Evolutionary conservation across 92 coral and sea anemone genomes (phyloP).

Genomic region (Epizoanthus scotinus): DNA sequence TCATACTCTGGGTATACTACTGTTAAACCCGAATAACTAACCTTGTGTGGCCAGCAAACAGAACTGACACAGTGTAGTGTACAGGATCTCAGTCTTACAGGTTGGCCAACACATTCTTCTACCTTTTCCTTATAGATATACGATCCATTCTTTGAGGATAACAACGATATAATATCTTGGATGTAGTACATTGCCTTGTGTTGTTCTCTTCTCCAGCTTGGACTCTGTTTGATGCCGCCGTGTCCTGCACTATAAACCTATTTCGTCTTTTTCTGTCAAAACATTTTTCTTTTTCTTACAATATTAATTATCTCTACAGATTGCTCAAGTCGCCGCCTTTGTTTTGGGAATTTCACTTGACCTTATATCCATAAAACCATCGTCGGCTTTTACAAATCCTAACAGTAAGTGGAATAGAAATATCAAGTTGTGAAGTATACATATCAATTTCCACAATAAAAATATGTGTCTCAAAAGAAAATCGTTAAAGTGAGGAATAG

Average conservation of each 20-base stretch:
- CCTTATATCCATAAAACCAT: conserved; percentile 67
- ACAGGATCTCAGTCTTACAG: no score
- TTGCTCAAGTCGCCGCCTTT: conserved; percentile 88
- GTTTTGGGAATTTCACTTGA: conserved; percentile 72
- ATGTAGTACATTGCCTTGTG: no score
- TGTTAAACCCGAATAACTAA: no score
- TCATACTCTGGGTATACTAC: no score
- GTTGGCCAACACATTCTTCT: no score
- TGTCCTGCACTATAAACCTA: not conserved
- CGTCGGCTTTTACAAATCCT: conserved; percentile 78
- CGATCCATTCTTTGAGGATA: no score
- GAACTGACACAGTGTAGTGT: no score
- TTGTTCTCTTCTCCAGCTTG: not conserved
- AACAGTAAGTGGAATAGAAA: conserved; percentile 48
- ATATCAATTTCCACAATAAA: not conserved
- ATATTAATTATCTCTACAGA: conserved; percentile 47
- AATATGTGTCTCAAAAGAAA: not conserved
- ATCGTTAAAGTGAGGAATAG: not conserved
- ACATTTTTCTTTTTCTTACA: not conserved
- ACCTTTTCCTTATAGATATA: no score
- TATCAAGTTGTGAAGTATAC: not conserved
- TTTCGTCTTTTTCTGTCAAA: not conserved
- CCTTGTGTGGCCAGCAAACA: no score
- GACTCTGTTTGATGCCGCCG: no score
- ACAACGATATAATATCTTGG: no score